A percentile compares a stretch with the other conserved stretches of the same genome.
Conservation (phyloP, 2,888 invertebrate species). For the Cryptophagus acutangulus region DNA sequence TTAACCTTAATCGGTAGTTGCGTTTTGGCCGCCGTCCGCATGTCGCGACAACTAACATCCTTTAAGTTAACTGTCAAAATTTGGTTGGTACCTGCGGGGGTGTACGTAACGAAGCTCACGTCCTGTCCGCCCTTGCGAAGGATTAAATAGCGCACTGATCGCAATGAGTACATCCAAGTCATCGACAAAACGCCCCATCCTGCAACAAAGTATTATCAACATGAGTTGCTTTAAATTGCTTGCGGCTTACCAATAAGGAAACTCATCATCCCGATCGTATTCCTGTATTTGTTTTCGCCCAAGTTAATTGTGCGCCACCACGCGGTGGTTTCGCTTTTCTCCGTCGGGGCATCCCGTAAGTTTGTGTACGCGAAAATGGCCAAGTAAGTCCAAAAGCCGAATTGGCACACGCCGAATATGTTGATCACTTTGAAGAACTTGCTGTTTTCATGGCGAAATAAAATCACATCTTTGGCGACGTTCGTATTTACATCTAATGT, state of each 20-base stretch:
- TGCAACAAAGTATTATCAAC: no score
- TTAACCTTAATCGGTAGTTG: slow-evolving; percentile 72
- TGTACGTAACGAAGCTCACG: slow-evolving; percentile 67
- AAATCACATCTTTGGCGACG: slow-evolving; percentile 67
- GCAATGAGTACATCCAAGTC: slow-evolving; percentile 68
- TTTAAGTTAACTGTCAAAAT: slow-evolving; percentile 66
- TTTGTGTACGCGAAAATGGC: slow-evolving; percentile 63
- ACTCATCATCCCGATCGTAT: no score
- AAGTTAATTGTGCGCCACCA: slow-evolving; percentile 69
- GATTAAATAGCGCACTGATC: slow-evolving; percentile 67
- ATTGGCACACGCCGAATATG: slow-evolving; percentile 68
- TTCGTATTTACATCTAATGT: slow-evolving; percentile 60
- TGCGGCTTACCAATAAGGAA: no score
- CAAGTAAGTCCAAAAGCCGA: slow-evolving; percentile 72
- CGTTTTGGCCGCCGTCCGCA: slow-evolving; percentile 54
- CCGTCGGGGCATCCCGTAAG: slow-evolving; percentile 61
- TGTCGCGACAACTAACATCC: slow-evolving; percentile 62
- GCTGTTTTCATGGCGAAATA: slow-evolving; percentile 73
- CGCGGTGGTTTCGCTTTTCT: slow-evolving; percentile 55
- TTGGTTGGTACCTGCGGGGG: slow-evolving; percentile 64
- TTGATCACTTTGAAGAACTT: slow-evolving; percentile 65
- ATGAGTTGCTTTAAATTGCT: no score
- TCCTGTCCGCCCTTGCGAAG: slow-evolving; percentile 68
- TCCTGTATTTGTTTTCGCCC: slow-evolving; percentile 71
- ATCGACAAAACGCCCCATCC: no score